Evolutionary conservation across 2,797 vertebrate species (phyloP), one percentile per base, ranked within the genome.

Genomic region (Hydrocynus forskahlii): DNA sequence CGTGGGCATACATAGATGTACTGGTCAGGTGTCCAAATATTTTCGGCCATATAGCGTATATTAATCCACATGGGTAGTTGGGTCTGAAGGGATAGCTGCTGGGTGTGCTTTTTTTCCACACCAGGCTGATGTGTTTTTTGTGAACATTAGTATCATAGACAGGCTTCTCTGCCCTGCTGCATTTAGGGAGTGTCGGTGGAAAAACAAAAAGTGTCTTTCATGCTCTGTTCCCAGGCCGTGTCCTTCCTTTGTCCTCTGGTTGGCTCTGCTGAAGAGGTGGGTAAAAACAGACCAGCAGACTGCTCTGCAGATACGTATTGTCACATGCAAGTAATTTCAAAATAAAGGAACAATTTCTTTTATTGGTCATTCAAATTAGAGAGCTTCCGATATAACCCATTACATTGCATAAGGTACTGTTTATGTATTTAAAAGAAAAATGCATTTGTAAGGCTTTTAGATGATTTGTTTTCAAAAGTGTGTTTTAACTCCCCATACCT

Each of bases 231-330:
- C 12, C 75, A 38, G 60, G 17, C 75, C 3, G 5, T 66, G 25
- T 45, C 74, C 45, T 76, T 64, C 45, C n/a, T 76, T 66, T 54
- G 25, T 70, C 66, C 76, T 48, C 40, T 45, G 40, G 25, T 29
- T 8, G 4, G 21, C 54, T 25, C 7, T 45, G 40, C 13, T 17
- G 13, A 17, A 13, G 43, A 63, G 52, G 40, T 35, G 6, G 40
- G 67, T 59, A 59, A 68, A 38, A 35, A 35, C 50, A 59, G 14
- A 69, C 29, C 21, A 7, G 29, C 23, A 35, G 25, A 29, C 48
- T 29, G 8, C 12, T 29, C 38, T 19, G 16, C 63, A 63, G 14
- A 35, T 38, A 14, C 17, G 29, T 38, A 64, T 7, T 52, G 50
- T 52, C 50, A 52, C 9, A 52, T n/a, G n/a, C n/a, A n/a, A n/a